Evolutionary conservation across 1,140 invertebrate genomes (phyloP), one percentile per base, ranked within the genome.

Genomic region (Cydia pomonella): DNA sequence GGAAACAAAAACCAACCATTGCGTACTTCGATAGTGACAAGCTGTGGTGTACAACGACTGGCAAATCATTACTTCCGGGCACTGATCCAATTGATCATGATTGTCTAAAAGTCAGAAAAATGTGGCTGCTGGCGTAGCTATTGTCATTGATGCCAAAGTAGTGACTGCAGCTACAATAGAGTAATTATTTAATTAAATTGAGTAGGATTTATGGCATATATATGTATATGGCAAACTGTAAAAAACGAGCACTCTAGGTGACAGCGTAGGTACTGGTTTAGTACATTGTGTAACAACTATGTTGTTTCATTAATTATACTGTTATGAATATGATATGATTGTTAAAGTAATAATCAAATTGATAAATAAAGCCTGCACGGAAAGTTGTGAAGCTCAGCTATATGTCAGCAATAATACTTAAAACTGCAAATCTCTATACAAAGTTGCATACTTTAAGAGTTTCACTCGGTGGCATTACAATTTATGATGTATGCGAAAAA

Each of bases 221-320:
- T n/a, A 16, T 29, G 64, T 29, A 66, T 66, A 66, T 66, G 64
- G 29, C 64, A 69, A 69, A 41, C 9, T 69, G 64, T 69, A 69
- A 69, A n/a, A 76, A 77, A 76, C 50, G 73, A 75, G 73, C 76
- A 77, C 29, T 72, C 63, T 76, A 76, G 74, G 74, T 77, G 62
- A 69, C 53, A 73, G 77, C 78, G 82, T 91, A 90, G 79, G 89
- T 91, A 91, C 89, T 90, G 73, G 82, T 80, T 77, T 84, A 87
- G 88, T 91, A 91, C 87, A 81, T 82, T 76, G 80, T 86, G 87
- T 91, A 91, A 90, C 89, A 91, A 91, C 88, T 88, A 86, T 92
- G 90, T 91, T 92, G 89, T 91, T 85, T 84, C 81, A 85, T 44
- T 69, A 38, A 27, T 2, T 27, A 79, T 77, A 74, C 75, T 77